Conservation (phyloP, 2,888 invertebrate genomes). For the Amaurobius ferox region DNA sequence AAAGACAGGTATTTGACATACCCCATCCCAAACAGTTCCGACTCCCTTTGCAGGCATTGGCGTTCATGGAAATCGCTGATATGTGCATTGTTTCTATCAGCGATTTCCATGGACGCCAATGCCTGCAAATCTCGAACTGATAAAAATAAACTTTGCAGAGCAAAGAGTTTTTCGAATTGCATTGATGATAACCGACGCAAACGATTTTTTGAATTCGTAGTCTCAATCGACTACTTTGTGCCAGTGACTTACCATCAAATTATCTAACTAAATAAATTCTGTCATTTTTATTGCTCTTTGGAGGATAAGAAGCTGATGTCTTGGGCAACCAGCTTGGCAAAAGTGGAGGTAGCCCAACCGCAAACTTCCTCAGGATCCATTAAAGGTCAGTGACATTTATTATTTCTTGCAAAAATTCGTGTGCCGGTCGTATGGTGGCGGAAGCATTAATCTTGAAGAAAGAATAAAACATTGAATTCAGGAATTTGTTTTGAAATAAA, state of each 20-base stretch:
- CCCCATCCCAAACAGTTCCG: no score
- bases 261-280: slow-evolving; percentile 8
- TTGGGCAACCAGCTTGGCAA: slow-evolving; percentile 73
- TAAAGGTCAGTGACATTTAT: slow-evolving; percentile 70
- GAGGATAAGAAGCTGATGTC: slow-evolving; percentile 71
- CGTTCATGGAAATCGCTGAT: no score
- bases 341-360: slow-evolving; percentile 74
- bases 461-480: no score
- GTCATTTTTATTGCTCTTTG: slow-evolving; percentile 42
- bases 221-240: not conserved
- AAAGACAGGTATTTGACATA: no score
- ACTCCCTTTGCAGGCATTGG: no score
- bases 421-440: no score
- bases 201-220: not conserved
- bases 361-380: slow-evolving; percentile 74
- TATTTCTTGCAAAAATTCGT: not conserved
- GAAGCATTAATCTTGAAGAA: not conserved
- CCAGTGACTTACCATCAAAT: not conserved
- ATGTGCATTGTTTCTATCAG: no score
- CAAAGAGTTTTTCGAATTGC: not conserved
- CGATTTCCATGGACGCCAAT: slow-evolving; percentile 32
- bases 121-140: slow-evolving; percentile 1
- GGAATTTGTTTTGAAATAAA: no score
- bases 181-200: not conserved
- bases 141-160: not conserved